Base-by-base conservation (phyloP, 2,888 invertebrate genomes). In the Chydorus sphaericus region DNA sequence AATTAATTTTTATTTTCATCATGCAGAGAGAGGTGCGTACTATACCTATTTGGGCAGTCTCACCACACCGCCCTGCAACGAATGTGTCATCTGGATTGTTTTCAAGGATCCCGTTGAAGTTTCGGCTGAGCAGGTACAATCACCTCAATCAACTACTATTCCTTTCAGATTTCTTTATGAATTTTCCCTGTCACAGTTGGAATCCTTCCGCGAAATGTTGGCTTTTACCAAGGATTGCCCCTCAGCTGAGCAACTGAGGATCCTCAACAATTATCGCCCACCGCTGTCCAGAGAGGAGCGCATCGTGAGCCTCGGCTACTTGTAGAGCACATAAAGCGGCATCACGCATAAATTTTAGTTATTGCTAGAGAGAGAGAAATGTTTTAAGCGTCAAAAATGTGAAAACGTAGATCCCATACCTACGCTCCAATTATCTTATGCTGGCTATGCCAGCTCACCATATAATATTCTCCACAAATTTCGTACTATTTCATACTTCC, bases 11-110 rank as follows among this genome's bases (percentile, higher is more conserved):
- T 52, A 16, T 11, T n/a, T 7, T 16, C 16, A 16, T 44, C 39
- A 61, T 68, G 55, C 62, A 71, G 73, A 78, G 64, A 68, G 78
- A 58, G 75, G 75, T 58, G 79, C 82, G 30, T 94, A 90, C 71
- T 94, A 90, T 88, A 93, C 92, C 2, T 94, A 94, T 69, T 81
- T 83, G 59, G 94, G 94, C 29, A 93, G 74, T 0, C 73, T 94
- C 62, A 94, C 93, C 55, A 94, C 94, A 0, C 93, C 93, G 5
- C 94, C 94, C 20, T 89, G 85, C 73, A 84, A 61, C 4, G 94
- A 94, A 71, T 89, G 86, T 63, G 94, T 94, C 59, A 87, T 84
- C 59, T 94, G 93, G 93, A 87, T 93, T 63, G 80, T 94, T 4
- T 90, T 93, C 71, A 85, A 89, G 66, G 81, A 88, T 55, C 85